Conservation (phyloP, 1,140 invertebrate genomes). For the Dreissena polymorpha region DNA sequence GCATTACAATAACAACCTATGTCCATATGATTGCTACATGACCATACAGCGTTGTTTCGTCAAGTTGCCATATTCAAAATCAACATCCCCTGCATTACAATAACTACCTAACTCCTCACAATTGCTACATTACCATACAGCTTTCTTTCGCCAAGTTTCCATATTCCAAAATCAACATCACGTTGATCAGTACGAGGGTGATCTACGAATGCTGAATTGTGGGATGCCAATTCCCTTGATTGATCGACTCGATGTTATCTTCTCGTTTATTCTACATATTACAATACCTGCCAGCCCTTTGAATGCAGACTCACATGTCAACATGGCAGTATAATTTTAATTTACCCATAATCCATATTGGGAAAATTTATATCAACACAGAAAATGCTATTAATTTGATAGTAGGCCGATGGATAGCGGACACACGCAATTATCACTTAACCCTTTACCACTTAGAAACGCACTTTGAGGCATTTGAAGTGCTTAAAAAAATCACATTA, state of each 20-base stretch:
- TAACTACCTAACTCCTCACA: too few species aligned
- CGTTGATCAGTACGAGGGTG: neutral
- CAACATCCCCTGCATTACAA: too few species aligned
- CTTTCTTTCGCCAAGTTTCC: too few species aligned
- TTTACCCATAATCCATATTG: constrained; percentile 27
- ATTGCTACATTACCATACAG: too few species aligned
- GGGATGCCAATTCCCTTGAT: constrained; percentile 41
- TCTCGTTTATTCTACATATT: constrained; percentile 9
- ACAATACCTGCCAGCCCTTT: constrained; percentile 47
- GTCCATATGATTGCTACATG: too few species aligned
- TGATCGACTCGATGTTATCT: constrained; percentile 50
- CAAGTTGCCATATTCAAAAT: too few species aligned
- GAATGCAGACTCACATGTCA: constrained; percentile 23
- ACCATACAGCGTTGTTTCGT: too few species aligned
- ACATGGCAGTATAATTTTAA: constrained; percentile 24
- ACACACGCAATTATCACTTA: too few species aligned
- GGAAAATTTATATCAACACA: constrained; percentile 35
- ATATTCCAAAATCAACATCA: constrained; percentile 44
- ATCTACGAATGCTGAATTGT: constrained; percentile 18
- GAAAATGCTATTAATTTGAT: constrained; percentile 51
- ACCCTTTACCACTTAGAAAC: too few species aligned
- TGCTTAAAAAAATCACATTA: too few species aligned
- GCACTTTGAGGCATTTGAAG: too few species aligned
- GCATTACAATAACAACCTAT: neutral
- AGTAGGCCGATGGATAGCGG: neutral